Evolutionary conservation across 2,888 invertebrate genomes (phyloP), one percentile per base, ranked within the genome.

Genomic region (Plusia festucae): DNA sequence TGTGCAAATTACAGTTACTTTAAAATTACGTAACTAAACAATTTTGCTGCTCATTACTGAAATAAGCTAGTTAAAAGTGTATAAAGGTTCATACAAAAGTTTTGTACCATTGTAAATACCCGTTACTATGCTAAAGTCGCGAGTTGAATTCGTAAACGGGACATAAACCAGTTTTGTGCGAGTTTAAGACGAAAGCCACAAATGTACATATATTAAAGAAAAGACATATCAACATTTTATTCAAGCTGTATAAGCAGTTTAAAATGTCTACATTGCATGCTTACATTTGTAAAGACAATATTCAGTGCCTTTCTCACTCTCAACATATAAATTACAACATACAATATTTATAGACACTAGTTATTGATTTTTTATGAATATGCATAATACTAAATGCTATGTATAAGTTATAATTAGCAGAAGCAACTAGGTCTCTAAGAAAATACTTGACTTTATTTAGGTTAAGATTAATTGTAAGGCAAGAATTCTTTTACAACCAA

Each of bases 101-200:
- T 74, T 62, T 60, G 32, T 73, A 49, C 22, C 18, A 30, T 74
- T 66, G 65, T 53, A 65, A 74, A 74, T 54, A 56, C 54, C 30
- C 18, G 56, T 60, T 57, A 24, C 60, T 53, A 67, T 75, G 60
- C 57, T 60, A 6, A 30, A 0, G 51, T 24, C 56, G 70, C 53
- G 59, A 51, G 20, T 18, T 24, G 67, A 62, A 73, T 73, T 62
- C 67, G 53, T 74, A 73, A 40, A 40, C 40, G n/a, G n/a, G n/a
- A 6, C n/a, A n/a, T 9, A 22, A 60, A 54, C 53, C n/a, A 0
- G 66, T 67, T 70, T 52, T 51, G 22, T 54, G 40, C 60, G 60
- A 49, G 27, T 65, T 65, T 11, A 49, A 49, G 16, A 49, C 20
- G 61, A 53, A 32, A 15, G 58, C 27, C 32, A 58, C 13, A 40